Evolutionary conservation across 64 coral and sea anemone genomes (phyloP).

Genomic region (Orbicella faveolata): DNA sequence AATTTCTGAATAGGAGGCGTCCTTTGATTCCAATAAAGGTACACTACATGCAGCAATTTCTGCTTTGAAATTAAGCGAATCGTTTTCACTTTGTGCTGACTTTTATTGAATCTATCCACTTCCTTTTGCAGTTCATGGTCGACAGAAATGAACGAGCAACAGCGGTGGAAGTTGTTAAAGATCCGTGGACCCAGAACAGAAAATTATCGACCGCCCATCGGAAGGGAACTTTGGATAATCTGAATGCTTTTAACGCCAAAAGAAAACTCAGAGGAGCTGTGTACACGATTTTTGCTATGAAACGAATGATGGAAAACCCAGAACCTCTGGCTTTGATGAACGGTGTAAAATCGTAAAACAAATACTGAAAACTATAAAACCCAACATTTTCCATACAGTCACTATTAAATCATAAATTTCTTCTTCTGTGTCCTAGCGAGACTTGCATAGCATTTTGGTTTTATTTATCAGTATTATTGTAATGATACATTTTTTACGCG

Average conservation of each 20-base stretch:
- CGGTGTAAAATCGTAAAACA: not conserved
- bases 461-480: too few relatives aligned
- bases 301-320: slow-evolving; percentile 52
- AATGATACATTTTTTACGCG: too few relatives aligned
- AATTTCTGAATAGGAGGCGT: too few relatives aligned
- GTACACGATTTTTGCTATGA: slow-evolving; percentile 73
- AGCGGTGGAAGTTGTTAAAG: slow-evolving; percentile 51
- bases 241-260: slow-evolving; percentile 69
- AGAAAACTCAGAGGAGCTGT: slow-evolving; percentile 73
- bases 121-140: slow-evolving; percentile 45
- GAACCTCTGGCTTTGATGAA: slow-evolving; percentile 19
- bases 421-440: too few relatives aligned
- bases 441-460: too few relatives aligned
- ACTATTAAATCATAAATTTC: not conserved
- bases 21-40: too few relatives aligned
- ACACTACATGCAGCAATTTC: too few relatives aligned
- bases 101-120: too few relatives aligned
- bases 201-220: slow-evolving; percentile 59
- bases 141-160: slow-evolving; percentile 60
- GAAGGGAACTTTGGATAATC: slow-evolving; percentile 73
- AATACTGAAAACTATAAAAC: not conserved
- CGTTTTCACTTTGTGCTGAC: too few relatives aligned
- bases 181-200: slow-evolving; percentile 58
- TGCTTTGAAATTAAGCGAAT: too few relatives aligned
- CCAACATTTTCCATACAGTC: not conserved